Percentiles rank a stretch among this genome's conserved stretches.
phyloP scores from a whole-genome alignment of 2,888 invertebrate genomes.

The Pelosia muscerda region DNA sequence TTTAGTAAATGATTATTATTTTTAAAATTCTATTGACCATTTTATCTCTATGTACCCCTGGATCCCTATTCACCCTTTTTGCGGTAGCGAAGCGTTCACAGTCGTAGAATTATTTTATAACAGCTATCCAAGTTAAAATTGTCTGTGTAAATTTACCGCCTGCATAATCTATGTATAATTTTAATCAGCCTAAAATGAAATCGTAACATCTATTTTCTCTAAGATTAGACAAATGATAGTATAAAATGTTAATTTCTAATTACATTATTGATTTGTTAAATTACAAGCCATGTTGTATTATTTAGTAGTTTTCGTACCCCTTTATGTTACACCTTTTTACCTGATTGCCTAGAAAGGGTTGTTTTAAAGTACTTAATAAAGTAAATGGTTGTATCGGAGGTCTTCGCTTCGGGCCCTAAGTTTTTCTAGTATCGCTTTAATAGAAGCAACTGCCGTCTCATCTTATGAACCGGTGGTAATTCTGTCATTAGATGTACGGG shows the following conservation, averaged over 20 bases:
- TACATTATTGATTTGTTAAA: conserved; percentile 84
- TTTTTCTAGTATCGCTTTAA: too few species aligned
- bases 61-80: too few species aligned
- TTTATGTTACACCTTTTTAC: background rate
- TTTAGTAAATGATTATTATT: too few species aligned
- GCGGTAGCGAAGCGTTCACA: conserved; percentile 34
- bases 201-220: conserved; percentile 77
- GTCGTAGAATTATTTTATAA: conserved; percentile 69
- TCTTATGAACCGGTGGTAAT: too few species aligned
- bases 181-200: conserved; percentile 75
- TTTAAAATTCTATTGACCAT: too few species aligned
- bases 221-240: conserved; percentile 75
- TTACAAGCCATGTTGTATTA: conserved; percentile 63
- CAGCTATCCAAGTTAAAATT: conserved; percentile 65
- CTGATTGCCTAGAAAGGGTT: too few species aligned
- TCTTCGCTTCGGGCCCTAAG: too few species aligned
- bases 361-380: background rate
- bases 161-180: conserved; percentile 74
- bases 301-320: conserved; percentile 52
- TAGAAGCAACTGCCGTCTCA: too few species aligned
- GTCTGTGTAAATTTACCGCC: conserved; percentile 75
- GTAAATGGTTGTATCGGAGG: too few species aligned
- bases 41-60: too few species aligned
- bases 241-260: conserved; percentile 82
- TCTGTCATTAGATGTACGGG: background rate